These are phyloP conservation scores for Sus cebifrons DNA, from an alignment of 2,797 vertebrate species.

Conservation along the genomic window DNA sequence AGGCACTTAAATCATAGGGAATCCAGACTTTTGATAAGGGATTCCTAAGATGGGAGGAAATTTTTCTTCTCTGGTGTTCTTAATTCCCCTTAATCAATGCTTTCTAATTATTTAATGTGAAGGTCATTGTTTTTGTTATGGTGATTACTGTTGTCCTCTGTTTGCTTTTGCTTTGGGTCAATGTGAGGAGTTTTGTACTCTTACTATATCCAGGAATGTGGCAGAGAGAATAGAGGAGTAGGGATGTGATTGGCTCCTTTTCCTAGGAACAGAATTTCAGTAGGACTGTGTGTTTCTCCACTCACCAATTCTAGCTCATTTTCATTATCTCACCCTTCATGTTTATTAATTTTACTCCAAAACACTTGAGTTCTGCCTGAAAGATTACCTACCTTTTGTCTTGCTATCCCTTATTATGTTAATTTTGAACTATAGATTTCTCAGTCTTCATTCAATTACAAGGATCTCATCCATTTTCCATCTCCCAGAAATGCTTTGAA, in stretches of 20 bases:
- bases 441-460: background rate
- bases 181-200: background rate
- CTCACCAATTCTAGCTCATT: background rate
- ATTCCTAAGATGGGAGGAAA: background rate
- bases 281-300: background rate
- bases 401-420: background rate
- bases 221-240: background rate
- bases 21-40: background rate
- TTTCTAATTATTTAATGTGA: background rate
- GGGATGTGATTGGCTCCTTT: background rate
- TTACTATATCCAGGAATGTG: background rate
- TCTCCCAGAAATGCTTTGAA: conserved; percentile 52
- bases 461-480: conserved; percentile 12
- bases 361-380: background rate
- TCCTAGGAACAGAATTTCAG: background rate
- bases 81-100: background rate
- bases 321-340: background rate
- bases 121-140: background rate
- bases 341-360: background rate
- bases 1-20: background rate
- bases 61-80: background rate
- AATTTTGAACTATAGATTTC: background rate
- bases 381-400: background rate
- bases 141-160: background rate
- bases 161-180: background rate